These are phyloP conservation scores for Eledona agricola DNA, from an alignment of 2,888 invertebrate genomes.

Conservation along the genomic window DNA sequence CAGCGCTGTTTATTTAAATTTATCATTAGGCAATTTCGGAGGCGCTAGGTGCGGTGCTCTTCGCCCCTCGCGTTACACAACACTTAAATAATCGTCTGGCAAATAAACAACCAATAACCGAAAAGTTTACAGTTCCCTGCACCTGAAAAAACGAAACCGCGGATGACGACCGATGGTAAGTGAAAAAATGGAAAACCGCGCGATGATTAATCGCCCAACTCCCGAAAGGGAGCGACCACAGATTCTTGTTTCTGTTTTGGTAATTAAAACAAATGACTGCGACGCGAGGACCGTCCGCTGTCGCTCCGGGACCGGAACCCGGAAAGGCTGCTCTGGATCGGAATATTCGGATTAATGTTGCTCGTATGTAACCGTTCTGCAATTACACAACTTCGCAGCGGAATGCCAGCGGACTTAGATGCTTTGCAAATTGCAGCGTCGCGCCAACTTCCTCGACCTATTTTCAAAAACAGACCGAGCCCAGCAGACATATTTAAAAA, in stretches of 20 bases:
- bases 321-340: conserved; percentile 49
- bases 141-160: not conserved
- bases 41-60: conserved; percentile 14
- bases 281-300: conserved; percentile 48
- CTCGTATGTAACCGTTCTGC: conserved; percentile 50
- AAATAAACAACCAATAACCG: too few relatives aligned
- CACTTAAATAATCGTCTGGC: not conserved
- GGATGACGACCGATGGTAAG: not conserved
- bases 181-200: conserved; percentile 8
- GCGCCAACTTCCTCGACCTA: conserved; percentile 3
- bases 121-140: not conserved
- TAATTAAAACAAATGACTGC: conserved; percentile 56
- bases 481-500: conserved; percentile 8
- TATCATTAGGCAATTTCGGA: conserved; percentile 24
- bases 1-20: conserved; percentile 32
- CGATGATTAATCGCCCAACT: conserved; percentile 51
- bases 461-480: conserved; percentile 5
- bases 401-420: conserved; percentile 26
- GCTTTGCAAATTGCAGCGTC: conserved; percentile 10
- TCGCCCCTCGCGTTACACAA: not conserved
- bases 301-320: conserved; percentile 50
- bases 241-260: conserved; percentile 56
- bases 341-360: conserved; percentile 51
- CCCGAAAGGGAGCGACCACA: conserved; percentile 51
- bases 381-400: conserved; percentile 45